Base-by-base conservation (phyloP, 2,888 invertebrate genomes). In the Tortrix viridana region DNA sequence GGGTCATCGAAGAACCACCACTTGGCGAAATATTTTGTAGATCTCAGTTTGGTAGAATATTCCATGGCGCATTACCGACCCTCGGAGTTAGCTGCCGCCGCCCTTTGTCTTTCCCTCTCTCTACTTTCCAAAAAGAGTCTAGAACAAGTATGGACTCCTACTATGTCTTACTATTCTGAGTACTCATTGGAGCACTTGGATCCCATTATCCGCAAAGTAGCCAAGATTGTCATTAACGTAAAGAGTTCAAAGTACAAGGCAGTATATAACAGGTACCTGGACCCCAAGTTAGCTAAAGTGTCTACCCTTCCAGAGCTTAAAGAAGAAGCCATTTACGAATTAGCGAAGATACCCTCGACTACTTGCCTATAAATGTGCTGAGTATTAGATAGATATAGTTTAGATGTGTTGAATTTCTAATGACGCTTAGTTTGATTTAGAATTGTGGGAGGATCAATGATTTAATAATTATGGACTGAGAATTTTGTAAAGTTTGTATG, bases 11-110 rank as follows among this genome's bases (percentile, higher is more conserved):
- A 86, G 75, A 94, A 95, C 72, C 97, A 98, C 80, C 95, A 95
- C 58, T 90, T 97, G 84, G 97, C 97, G 14, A 98, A 99, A 88
- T 99, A 98, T 83, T 94, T 99, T 63, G 93, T 98, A 76, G 99
- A 99, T 83, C 90, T 98, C 66, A 93, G 96, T 59, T 89, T 98
- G 48, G 85, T 97, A 6, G 96, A 98, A 65, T 97, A 98, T 80
- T 92, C 94, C 14, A 93, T 98, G 92, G 94, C 95, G 19, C 94
- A 95, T 74, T 93, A 96, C 75, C 92, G 93, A 65, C 98, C 98
- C 0, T 99, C 99, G 0, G 93, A 96, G 72, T 92, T 97, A 62
- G 96, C 98, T 46, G 97, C 96, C 7, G 95, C 96, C 4, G 95
- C 97, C 6, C 92, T 97, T 60, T 97, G 95, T 80, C 92, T 98